These are phyloP conservation scores for Lepidurus packardi DNA, from an alignment of 1,140 invertebrate genomes.

Conservation along the genomic window DNA sequence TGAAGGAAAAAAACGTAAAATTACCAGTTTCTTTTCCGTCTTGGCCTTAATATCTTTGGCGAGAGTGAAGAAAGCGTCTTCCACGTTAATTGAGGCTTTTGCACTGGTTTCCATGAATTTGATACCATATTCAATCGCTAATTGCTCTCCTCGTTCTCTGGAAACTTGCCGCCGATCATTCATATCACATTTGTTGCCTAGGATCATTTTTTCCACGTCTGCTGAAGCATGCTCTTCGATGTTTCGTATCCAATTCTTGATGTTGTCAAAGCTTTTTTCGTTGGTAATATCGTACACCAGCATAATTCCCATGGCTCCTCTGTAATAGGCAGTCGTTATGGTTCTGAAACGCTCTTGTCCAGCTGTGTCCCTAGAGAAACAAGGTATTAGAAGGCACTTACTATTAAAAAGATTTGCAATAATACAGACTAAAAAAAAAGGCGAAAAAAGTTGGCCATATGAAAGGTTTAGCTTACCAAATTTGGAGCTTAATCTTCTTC, in stretches of 20 bases:
- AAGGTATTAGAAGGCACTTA: neutral
- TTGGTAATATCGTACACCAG: constrained; percentile 53
- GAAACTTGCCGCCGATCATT: constrained; percentile 75
- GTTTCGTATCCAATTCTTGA: constrained; percentile 52
- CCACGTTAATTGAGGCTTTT: constrained; percentile 83
- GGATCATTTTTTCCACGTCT: constrained; percentile 91
- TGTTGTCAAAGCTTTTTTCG: constrained; percentile 52
- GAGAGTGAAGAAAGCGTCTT: constrained; percentile 85
- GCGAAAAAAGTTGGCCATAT: too few species aligned
- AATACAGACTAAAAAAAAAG: neutral
- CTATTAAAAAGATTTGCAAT: neutral
- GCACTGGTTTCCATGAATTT: constrained; percentile 92
- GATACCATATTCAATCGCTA: constrained; percentile 84
- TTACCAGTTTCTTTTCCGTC: constrained; percentile 92
- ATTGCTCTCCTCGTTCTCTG: constrained; percentile 64
- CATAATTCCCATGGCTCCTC: constrained; percentile 55
- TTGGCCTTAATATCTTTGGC: constrained; percentile 91
- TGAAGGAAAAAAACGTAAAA: constrained; percentile 40
- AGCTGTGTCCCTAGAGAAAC: constrained; percentile 52
- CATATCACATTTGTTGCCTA: constrained; percentile 92
- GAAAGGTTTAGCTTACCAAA: constrained; percentile 65
- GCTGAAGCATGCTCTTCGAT: constrained; percentile 63
- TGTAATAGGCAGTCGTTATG: constrained; percentile 60
- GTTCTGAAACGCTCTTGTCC: constrained; percentile 60
- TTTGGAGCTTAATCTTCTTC: constrained; percentile 97